A percentile compares a stretch with the other conserved stretches of the same genome.
phyloP scores from a whole-genome alignment of 2,797 vertebrate species.

The Microctenopoma steveboyesi region DNA sequence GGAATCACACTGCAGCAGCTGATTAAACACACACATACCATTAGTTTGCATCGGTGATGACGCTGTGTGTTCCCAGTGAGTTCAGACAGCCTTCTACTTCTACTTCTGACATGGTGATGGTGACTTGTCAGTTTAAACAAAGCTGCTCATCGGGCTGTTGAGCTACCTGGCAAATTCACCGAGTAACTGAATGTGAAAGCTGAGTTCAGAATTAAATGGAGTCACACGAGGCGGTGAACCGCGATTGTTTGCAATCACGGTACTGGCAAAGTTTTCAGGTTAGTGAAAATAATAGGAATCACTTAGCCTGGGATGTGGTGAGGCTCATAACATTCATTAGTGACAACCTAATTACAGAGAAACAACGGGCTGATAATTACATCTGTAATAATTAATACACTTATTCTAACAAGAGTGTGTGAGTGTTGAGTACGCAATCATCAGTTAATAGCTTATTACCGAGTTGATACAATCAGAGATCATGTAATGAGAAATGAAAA shows the following conservation, averaged over 20 bases:
- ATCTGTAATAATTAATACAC: conserved; percentile 78
- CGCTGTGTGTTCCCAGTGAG: conserved; percentile 38
- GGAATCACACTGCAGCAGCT: conserved; percentile 27
- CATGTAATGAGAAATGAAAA: conserved; percentile 63
- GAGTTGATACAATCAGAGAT: conserved; percentile 74
- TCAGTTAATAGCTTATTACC: conserved; percentile 76
- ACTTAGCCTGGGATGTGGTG: conserved; percentile 67
- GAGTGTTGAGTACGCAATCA: conserved; percentile 66
- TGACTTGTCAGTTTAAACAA: conserved; percentile 51
- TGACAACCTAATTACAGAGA: conserved; percentile 75
- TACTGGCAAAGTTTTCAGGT: conserved; percentile 62
- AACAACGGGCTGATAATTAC: conserved; percentile 81
- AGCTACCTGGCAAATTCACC: conserved; percentile 66
- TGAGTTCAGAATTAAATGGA: conserved; percentile 51
- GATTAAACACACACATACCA: conserved; percentile 41
- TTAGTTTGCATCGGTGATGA: conserved; percentile 32
- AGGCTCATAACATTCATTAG: conserved; percentile 80
- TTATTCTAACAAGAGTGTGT: conserved; percentile 69
- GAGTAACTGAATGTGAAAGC: conserved; percentile 56
- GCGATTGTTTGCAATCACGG: conserved; percentile 31
- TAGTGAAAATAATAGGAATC: conserved; percentile 71
- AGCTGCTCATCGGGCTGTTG: conserved; percentile 50
- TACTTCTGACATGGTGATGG: conserved; percentile 36
- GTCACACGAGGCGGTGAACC: conserved; percentile 29
- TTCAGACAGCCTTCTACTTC: conserved; percentile 36